Conservation (phyloP, 2,888 invertebrate species). For the Diogma glabrata region DNA sequence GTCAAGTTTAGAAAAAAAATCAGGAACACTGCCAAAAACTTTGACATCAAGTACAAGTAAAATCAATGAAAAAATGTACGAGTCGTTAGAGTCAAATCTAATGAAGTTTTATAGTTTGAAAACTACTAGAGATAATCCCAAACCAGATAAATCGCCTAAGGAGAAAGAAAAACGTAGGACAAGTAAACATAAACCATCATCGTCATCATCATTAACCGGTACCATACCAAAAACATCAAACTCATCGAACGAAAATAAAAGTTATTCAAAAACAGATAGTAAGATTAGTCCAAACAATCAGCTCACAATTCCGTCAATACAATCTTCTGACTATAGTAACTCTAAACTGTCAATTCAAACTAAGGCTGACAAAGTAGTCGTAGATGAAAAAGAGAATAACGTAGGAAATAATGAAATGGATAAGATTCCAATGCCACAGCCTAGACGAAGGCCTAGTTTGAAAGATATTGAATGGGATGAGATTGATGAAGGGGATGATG, state of each 20-base stretch:
- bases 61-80: no score
- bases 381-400: not conserved
- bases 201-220: slow-evolving; percentile 24
- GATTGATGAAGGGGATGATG: slow-evolving; percentile 5
- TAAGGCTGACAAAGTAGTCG: not conserved
- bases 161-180: not conserved
- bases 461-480: slow-evolving; percentile 9
- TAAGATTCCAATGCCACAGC: slow-evolving; percentile 4
- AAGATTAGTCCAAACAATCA: slow-evolving; percentile 8
- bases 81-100: no score
- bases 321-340: slow-evolving; percentile 11
- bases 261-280: slow-evolving; percentile 14
- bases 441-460: not conserved
- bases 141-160: not conserved
- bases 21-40: slow-evolving; percentile 4
- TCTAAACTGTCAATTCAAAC: slow-evolving; percentile 11
- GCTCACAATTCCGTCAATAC: slow-evolving; percentile 11
- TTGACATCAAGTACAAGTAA: not conserved
- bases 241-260: slow-evolving; percentile 9
- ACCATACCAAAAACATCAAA: slow-evolving; percentile 29
- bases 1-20: slow-evolving; percentile 2
- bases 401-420: no score
- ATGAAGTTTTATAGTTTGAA: no score
- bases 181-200: not conserved
- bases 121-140: no score